Percentiles rank a stretch among this genome's conserved stretches.
These are phyloP conservation scores for Ryuthela nishihirai DNA, from an alignment of 2,888 invertebrate genomes.

Conservation along the genomic window DNA sequence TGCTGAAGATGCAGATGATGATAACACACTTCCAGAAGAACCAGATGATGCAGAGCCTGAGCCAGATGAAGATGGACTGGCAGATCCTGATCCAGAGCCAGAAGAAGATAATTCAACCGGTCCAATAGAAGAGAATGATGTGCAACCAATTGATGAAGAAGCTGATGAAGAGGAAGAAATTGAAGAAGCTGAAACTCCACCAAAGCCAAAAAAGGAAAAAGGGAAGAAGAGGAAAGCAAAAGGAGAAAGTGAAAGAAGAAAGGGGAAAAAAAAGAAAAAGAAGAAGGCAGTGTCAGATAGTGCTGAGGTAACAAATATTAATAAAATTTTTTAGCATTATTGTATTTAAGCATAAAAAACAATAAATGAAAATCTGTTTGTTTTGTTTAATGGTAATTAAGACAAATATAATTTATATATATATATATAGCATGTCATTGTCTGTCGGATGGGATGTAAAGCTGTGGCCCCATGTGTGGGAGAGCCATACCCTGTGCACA, in stretches of 20 bases:
- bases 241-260: constrained; percentile 81
- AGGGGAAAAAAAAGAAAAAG: constrained; percentile 91
- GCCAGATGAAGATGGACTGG: constrained; percentile 25
- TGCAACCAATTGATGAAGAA: constrained; percentile 15
- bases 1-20: constrained; percentile 35
- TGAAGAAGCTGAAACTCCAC: constrained; percentile 32
- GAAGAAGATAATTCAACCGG: constrained; percentile 48
- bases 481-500: no score
- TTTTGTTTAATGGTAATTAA: no score
- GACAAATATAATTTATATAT: no score
- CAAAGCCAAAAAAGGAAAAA: constrained; percentile 61
- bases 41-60: constrained; percentile 30
- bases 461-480: no score
- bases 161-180: constrained; percentile 38
- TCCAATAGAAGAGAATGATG: constrained; percentile 19
- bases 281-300: constrained; percentile 75
- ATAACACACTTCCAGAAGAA: constrained; percentile 37
- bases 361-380: no score
- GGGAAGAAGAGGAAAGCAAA: constrained; percentile 89
- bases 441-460: no score
- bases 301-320: constrained; percentile 51
- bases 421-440: no score
- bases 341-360: no score
- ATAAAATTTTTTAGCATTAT: background rate
- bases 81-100: constrained; percentile 7